Percentiles rank a stretch among this genome's conserved stretches.
phyloP scores from a whole-genome alignment of 2,888 invertebrate genomes.

The Cotesia congregata region DNA sequence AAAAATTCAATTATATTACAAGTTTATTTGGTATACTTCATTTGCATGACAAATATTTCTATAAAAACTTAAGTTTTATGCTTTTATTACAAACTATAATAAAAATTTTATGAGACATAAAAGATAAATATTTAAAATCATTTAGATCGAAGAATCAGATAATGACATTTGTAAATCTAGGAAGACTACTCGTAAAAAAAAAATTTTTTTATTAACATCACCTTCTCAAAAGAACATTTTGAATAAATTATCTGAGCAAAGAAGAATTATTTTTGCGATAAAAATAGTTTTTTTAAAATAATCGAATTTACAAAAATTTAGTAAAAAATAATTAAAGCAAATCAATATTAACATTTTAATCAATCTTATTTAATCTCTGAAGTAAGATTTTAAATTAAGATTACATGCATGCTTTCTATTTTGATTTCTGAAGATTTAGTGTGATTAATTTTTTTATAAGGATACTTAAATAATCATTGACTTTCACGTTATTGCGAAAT shows the following conservation, averaged over 20 bases:
- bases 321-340: too few relatives aligned
- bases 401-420: neutral
- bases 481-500: neutral
- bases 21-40: too few relatives aligned
- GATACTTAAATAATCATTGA: neutral
- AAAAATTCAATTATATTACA: neutral
- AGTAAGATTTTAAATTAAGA: neutral
- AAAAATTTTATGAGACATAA: neutral
- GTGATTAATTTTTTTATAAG: neutral
- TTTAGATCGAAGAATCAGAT: too few relatives aligned
- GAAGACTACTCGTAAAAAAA: too few relatives aligned
- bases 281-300: too few relatives aligned
- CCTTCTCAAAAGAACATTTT: too few relatives aligned
- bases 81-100: neutral
- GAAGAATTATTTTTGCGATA: too few relatives aligned
- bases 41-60: too few relatives aligned
- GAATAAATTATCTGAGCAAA: too few relatives aligned
- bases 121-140: slow-evolving; percentile 1
- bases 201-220: too few relatives aligned
- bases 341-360: neutral
- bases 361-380: neutral
- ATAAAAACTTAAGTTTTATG: neutral
- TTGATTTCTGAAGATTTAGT: neutral
- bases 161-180: too few relatives aligned
- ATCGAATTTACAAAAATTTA: too few relatives aligned